phyloP scores from a whole-genome alignment of 2,797 vertebrate species.

The Enoplosus armatus region DNA sequence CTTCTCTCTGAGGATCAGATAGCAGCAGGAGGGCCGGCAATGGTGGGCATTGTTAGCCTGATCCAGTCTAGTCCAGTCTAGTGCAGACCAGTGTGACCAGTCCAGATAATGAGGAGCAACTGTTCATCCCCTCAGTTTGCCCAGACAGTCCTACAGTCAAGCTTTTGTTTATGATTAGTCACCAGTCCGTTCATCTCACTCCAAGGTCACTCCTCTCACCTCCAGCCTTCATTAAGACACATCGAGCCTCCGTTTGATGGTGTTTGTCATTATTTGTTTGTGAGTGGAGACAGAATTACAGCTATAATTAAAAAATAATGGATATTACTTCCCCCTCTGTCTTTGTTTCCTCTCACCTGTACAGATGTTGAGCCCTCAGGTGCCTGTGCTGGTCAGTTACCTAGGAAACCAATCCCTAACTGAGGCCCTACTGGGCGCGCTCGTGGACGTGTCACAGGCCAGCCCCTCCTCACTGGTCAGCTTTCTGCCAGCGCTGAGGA shows the following conservation, averaged over 20 bases:
- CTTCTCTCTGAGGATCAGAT: slow-evolving; percentile 1
- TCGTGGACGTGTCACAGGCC: slow-evolving; percentile 89
- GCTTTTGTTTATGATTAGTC: slow-evolving; percentile 56
- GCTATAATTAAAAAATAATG: not conserved
- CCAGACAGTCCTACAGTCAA: slow-evolving; percentile 40
- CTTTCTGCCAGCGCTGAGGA: slow-evolving; percentile 88
- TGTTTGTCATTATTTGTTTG: too few relatives aligned
- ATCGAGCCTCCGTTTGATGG: slow-evolving; percentile 11
- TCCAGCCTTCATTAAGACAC: slow-evolving; percentile 35
- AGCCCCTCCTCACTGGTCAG: slow-evolving; percentile 87
- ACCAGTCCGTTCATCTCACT: slow-evolving; percentile 27
- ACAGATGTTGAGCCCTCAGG: slow-evolving; percentile 90
- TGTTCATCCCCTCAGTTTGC: slow-evolving; percentile 31
- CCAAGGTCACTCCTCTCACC: slow-evolving; percentile 35
- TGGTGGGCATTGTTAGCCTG: slow-evolving; percentile 25
- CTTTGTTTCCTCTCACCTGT: slow-evolving; percentile 9
- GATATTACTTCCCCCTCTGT: not conserved
- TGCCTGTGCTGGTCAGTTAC: slow-evolving; percentile 86
- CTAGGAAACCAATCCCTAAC: slow-evolving; percentile 86
- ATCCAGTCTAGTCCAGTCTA: slow-evolving; percentile 25
- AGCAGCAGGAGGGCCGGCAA: slow-evolving; percentile 13
- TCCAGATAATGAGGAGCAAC: slow-evolving; percentile 58
- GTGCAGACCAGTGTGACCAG: slow-evolving; percentile 36
- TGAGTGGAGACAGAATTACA: not conserved
- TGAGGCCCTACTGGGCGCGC: slow-evolving; percentile 86